Conservation (phyloP, 2,797 vertebrate genomes). For the Protosalanx chinensis region DNA sequence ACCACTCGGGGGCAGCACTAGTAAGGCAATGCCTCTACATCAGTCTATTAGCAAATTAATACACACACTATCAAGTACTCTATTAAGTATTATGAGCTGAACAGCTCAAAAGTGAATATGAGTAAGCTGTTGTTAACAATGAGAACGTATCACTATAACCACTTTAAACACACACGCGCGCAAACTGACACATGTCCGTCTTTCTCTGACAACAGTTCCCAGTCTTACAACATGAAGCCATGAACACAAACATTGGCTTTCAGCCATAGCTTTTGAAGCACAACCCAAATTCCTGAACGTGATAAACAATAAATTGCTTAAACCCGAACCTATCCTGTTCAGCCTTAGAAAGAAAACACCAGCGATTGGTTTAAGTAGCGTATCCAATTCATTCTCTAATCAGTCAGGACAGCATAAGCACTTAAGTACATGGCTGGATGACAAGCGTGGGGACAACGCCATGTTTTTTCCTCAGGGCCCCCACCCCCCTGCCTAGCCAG, state of each 20-base stretch:
- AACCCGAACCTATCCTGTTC: background rate
- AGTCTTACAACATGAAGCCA: conserved; percentile 1
- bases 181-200: background rate
- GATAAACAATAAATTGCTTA: conserved; percentile 6
- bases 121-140: background rate
- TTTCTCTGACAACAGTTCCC: background rate
- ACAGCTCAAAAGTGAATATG: background rate
- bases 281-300: background rate
- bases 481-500: conserved; percentile 36
- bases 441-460: conserved; percentile 38
- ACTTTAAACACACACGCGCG: background rate
- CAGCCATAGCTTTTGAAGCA: conserved; percentile 2
- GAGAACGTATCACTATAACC: background rate
- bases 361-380: conserved; percentile 7
- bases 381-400: conserved; percentile 37
- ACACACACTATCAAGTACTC: background rate
- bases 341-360: background rate
- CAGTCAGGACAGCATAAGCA: conserved; percentile 35
- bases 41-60: background rate
- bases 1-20: conserved; percentile 80
- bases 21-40: conserved; percentile 50
- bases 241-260: background rate
- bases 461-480: conserved; percentile 36
- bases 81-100: too few relatives aligned
- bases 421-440: conserved; percentile 26